A percentile compares a stretch with the other conserved stretches of the same genome.
These are phyloP conservation scores for Paracyclopina nana DNA, from an alignment of 1,140 invertebrate species.

Conservation along the genomic window DNA sequence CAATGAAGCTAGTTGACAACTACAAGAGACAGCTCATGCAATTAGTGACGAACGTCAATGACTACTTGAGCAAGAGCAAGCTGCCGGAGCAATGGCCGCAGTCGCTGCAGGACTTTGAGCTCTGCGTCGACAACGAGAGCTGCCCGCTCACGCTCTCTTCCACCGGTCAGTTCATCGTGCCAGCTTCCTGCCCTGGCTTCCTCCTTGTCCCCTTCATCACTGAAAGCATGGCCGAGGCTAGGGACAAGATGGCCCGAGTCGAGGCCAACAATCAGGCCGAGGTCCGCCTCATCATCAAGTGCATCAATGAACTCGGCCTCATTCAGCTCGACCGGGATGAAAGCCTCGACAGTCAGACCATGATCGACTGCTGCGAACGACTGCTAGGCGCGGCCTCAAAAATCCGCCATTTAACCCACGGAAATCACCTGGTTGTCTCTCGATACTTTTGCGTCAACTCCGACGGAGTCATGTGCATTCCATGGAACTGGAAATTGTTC, in stretches of 20 bases:
- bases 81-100: neutral
- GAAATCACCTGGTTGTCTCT: constrained; percentile 49
- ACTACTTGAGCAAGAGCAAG: neutral
- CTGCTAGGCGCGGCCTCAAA: constrained; percentile 36
- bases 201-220: constrained; percentile 61
- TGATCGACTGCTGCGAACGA: constrained; percentile 58
- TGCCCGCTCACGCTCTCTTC: constrained; percentile 73
- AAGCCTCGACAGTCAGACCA: constrained; percentile 61
- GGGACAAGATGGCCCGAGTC: constrained; percentile 43
- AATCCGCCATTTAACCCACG: constrained; percentile 27
- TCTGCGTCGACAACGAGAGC: constrained; percentile 43
- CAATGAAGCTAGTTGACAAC: constrained; percentile 11
- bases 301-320: constrained; percentile 42
- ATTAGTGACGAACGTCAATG: constrained; percentile 1
- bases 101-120: neutral
- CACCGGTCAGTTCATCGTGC: constrained; percentile 72
- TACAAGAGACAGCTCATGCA: neutral
- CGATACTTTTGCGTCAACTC: constrained; percentile 80
- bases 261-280: constrained; percentile 57
- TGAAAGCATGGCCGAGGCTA: constrained; percentile 48
- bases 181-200: constrained; percentile 60
- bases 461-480: constrained; percentile 73
- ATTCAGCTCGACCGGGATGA: constrained; percentile 59
- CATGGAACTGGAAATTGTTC: constrained; percentile 70
- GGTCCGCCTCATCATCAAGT: constrained; percentile 40